Evolutionary conservation across 2,113 vertebrate genomes (phyloP).

Genomic region (Pristiophorus japonicus): DNA sequence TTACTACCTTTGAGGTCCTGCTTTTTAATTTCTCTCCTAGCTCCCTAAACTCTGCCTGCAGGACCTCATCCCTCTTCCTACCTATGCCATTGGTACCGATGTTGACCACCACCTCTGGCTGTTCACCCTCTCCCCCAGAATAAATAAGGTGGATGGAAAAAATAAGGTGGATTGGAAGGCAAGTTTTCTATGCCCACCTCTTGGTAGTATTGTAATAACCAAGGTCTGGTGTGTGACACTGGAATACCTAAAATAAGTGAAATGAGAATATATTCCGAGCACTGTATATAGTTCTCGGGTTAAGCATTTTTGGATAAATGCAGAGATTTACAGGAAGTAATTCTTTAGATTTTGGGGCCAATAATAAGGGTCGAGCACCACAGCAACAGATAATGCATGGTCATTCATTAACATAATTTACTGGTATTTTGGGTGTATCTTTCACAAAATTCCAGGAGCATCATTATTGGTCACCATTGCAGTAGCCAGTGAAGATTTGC

Average conservation of each 20-base stretch:
- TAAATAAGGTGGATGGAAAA: too few species aligned
- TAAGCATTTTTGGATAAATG: neutral
- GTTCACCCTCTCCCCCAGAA: too few species aligned
- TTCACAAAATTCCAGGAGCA: neutral
- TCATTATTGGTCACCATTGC: neutral
- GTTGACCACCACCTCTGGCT: too few species aligned
- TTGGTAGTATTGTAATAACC: too few species aligned
- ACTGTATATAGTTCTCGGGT: neutral
- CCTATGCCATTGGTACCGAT: too few species aligned
- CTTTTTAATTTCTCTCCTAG: too few species aligned
- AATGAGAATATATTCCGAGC: neutral
- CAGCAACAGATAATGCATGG: neutral
- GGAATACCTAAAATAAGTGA: neutral
- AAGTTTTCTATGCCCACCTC: neutral
- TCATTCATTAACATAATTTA: neutral
- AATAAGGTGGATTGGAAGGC: neutral
- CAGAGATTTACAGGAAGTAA: neutral
- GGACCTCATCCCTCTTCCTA: too few species aligned
- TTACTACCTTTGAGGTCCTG: too few species aligned
- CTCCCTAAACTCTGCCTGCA: too few species aligned
- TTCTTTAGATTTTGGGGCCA: neutral
- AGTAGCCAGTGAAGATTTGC: neutral
- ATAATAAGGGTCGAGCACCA: neutral
- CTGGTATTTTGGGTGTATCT: too few species aligned
- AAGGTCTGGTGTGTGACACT: neutral